These are phyloP conservation scores for Caloenas nicobarica DNA, from an alignment of 2,113 vertebrate genomes.

Conservation along the genomic window DNA sequence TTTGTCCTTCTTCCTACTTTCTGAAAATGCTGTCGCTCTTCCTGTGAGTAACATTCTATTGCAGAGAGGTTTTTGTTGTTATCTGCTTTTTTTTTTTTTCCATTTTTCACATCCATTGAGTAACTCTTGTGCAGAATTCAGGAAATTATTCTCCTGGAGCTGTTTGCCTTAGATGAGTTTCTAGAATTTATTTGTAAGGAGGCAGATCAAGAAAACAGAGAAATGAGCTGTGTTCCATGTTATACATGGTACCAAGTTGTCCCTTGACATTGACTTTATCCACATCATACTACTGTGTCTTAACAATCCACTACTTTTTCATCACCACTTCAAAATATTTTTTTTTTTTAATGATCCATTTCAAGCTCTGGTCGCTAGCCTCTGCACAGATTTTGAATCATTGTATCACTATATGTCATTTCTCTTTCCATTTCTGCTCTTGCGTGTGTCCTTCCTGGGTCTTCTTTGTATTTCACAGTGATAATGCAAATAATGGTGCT, in stretches of 20 bases:
- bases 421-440: neutral
- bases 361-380: neutral
- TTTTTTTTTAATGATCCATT: neutral
- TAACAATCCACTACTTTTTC: neutral
- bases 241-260: neutral
- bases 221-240: neutral
- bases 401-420: neutral
- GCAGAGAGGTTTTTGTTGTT: neutral
- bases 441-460: neutral
- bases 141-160: neutral
- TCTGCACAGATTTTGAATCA: neutral
- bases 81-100: neutral
- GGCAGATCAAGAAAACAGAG: neutral
- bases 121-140: neutral
- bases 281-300: neutral
- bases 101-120: neutral
- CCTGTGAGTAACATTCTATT: neutral
- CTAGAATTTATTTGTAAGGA: neutral
- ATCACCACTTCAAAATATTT: neutral
- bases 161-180: neutral
- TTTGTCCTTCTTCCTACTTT: neutral
- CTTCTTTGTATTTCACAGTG: neutral
- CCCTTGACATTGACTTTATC: neutral
- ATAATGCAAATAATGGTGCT: slow-evolving; percentile 6
- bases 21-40: neutral